Conservation (phyloP, 2,888 invertebrate species). For the Lepidochrysops patricia region DNA sequence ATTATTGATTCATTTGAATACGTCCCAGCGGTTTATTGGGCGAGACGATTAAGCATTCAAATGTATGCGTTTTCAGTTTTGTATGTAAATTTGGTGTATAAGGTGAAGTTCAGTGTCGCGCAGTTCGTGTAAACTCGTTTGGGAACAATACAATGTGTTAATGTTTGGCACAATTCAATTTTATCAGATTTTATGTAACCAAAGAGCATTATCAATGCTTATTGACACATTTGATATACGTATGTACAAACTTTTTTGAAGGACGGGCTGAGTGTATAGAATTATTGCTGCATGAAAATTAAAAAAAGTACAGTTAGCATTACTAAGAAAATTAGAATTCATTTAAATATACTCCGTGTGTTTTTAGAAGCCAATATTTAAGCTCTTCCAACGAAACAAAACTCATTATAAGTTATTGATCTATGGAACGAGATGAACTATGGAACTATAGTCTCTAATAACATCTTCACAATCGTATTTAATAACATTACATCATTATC, state of each 20-base stretch:
- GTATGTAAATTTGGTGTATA: constrained; percentile 61
- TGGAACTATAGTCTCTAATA: too few species aligned
- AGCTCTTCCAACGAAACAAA: too few species aligned
- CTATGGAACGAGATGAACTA: too few species aligned
- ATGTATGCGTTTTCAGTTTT: constrained; percentile 66
- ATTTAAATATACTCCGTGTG: too few species aligned
- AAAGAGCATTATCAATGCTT: background rate
- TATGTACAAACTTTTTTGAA: background rate
- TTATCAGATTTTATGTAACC: background rate
- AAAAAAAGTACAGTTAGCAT: too few species aligned
- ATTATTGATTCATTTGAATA: background rate
- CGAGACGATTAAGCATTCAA: constrained; percentile 50
- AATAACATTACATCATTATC: too few species aligned
- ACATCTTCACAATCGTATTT: too few species aligned
- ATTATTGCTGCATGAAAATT: too few species aligned
- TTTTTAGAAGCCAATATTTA: too few species aligned
- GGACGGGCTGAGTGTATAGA: too few species aligned
- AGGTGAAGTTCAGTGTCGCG: constrained; percentile 71
- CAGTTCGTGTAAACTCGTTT: constrained; percentile 43
- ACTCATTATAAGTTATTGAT: too few species aligned
- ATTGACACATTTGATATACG: background rate
- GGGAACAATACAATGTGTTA: constrained; percentile 32
- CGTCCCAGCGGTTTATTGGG: constrained; percentile 5
- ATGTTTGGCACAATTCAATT: constrained; percentile 18
- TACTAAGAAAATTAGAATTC: too few species aligned